Conservation (phyloP, 2,888 invertebrate genomes). For the Epistrophe grossulariae region DNA sequence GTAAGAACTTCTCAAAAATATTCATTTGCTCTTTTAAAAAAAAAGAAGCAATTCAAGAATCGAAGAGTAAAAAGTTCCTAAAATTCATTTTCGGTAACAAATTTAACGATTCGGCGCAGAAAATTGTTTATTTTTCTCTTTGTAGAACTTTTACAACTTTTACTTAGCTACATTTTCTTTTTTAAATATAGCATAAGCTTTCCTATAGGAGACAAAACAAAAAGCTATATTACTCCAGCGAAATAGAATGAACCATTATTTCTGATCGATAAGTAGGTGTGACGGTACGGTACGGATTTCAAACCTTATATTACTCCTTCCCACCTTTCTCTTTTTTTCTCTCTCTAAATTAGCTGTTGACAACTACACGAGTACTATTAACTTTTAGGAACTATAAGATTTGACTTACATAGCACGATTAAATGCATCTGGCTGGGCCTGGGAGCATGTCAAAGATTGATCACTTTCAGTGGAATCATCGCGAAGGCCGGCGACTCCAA, state of each 20-base stretch:
- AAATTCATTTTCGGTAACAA: conserved; percentile 18
- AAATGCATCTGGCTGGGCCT: conserved; percentile 83
- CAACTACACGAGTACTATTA: neutral
- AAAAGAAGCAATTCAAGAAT: neutral
- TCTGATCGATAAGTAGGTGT: conserved; percentile 58
- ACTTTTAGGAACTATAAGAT: neutral
- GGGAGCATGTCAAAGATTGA: conserved; percentile 84
- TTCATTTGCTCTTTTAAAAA: neutral
- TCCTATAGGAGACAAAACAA: conserved; percentile 9
- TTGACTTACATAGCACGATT: conserved; percentile 83
- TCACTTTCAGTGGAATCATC: conserved; percentile 84
- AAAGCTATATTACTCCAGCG: conserved; percentile 41
- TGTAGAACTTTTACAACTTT: conserved; percentile 3
- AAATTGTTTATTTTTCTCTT: conserved; percentile 46
- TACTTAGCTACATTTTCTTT: conserved; percentile 19
- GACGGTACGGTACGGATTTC: neutral
- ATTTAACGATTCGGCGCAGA: conserved; percentile 39
- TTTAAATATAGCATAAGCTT: conserved; percentile 20
- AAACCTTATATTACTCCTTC: neutral
- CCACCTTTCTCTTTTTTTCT: neutral
- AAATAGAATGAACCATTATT: conserved; percentile 48
- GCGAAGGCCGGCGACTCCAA: conserved; percentile 84
- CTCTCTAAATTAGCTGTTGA: conserved; percentile 21
- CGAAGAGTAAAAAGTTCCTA: conserved; percentile 6
- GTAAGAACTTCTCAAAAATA: neutral